Percentiles rank a stretch among this genome's conserved stretches.
These are phyloP conservation scores for Rhadinocentrus ornatus DNA, from an alignment of 2,797 vertebrate species.

Conservation along the genomic window DNA sequence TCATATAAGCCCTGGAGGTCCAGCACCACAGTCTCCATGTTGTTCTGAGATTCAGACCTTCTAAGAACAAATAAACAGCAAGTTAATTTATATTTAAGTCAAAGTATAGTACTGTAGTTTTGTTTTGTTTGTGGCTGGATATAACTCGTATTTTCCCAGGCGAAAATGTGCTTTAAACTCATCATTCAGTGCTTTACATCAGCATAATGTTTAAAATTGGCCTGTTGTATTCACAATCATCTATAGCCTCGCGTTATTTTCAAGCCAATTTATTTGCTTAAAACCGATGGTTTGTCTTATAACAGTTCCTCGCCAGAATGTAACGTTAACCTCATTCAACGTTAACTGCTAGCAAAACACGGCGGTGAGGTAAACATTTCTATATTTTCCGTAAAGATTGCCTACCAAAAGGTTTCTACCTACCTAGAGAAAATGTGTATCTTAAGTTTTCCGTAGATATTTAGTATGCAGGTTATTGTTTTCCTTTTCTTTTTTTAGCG, in stretches of 20 bases:
- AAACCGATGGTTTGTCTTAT: neutral
- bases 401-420: constrained; percentile 9
- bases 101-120: too few species aligned
- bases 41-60: constrained; percentile 16
- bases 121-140: neutral
- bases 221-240: neutral
- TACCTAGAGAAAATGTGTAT: neutral
- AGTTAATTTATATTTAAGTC: neutral
- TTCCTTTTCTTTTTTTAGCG: neutral
- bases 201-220: neutral
- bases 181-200: neutral
- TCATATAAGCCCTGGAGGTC: constrained; percentile 87
- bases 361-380: neutral
- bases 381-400: neutral
- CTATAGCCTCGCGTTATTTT: neutral
- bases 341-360: neutral
- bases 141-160: too few species aligned
- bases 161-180: neutral
- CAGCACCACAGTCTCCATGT: constrained; percentile 86
- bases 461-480: neutral
- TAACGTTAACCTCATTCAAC: neutral
- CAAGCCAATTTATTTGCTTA: neutral
- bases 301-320: neutral
- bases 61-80: constrained; percentile 9
- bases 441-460: neutral